Evolutionary conservation across 2,888 invertebrate genomes (phyloP).

Genomic region (Leptogaster cylindrica): DNA sequence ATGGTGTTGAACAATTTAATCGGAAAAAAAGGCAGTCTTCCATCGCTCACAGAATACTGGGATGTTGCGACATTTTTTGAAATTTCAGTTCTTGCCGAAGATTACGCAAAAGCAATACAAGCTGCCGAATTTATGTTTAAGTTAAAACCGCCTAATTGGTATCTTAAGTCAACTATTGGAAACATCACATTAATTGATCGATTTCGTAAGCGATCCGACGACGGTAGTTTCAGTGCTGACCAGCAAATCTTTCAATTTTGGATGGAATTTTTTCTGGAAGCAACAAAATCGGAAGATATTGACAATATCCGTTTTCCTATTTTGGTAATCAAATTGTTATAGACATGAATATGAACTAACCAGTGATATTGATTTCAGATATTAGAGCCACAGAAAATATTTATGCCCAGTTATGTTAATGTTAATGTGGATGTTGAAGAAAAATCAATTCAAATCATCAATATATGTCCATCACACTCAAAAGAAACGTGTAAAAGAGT

Average conservation of each 20-base stretch:
- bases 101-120: conserved; percentile 95
- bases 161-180: conserved; percentile 95
- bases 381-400: conserved; percentile 89
- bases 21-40: conserved; percentile 95
- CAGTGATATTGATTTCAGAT: conserved; percentile 65
- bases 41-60: conserved; percentile 96
- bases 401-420: conserved; percentile 94
- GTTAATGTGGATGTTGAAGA: conserved; percentile 94
- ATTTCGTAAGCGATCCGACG: conserved; percentile 83
- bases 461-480: conserved; percentile 81
- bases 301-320: conserved; percentile 87
- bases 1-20: conserved; percentile 96
- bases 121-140: conserved; percentile 95
- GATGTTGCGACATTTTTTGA: conserved; percentile 99
- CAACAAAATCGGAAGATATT: conserved; percentile 80
- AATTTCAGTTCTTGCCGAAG: conserved; percentile 95
- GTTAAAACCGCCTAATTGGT: conserved; percentile 90
- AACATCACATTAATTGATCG: conserved; percentile 93
- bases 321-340: conserved; percentile 53
- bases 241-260: conserved; percentile 94
- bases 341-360: conserved; percentile 4
- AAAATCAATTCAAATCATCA: conserved; percentile 87
- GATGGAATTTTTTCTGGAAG: conserved; percentile 98
- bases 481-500: conserved; percentile 81
- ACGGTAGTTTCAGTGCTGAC: conserved; percentile 73